Evolutionary conservation across 2,888 invertebrate genomes (phyloP), one percentile per base, ranked within the genome.

Genomic region (Drosophila ustulata): DNA sequence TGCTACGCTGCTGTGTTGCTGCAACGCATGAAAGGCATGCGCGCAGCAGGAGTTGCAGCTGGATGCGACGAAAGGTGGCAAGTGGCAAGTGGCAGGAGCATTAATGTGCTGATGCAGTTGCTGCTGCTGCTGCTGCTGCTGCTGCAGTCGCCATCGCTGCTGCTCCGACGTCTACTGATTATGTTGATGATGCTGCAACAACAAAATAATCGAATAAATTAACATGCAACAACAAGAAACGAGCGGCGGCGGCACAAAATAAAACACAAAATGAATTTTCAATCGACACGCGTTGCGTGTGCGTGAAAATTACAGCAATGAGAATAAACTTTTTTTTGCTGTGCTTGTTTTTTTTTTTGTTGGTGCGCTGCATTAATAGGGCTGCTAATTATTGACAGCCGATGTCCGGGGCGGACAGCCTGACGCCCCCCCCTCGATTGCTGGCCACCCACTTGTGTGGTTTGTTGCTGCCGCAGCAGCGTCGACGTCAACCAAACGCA

Each of bases 321-420:
- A 37, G 34, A 39, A 37, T 52, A 18, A 3, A 7, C 2, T 52
- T 28, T 28, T 39, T 11, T 39, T 45, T 66, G 3, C 7, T 34
- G 1, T 34, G 26, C 3, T 32, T 56, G 4, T 41, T 37, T 26
- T 34, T 45, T 59, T 43, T 39, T 9, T 25, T 30, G 23, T 39
- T 30, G 47, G 26, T 32, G 37, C 25, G 50, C 30, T 45, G 62
- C 82, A 75, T 78, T 82, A 83, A 86, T 84, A 76, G 69, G 76
- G 75, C 82, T 87, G 86, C 85, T 86, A 89, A 86, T 86, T 89
- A 86, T 83, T 87, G 81, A 79, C 78, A 78, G 78, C 37, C 61
- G 47, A 25, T 39, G 13, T 37, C n/a, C 18, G 18, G 18, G 18
- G 18, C 18, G 18, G 18, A 18, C 4, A 18, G 39, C 18, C 56